phyloP scores from a whole-genome alignment of 2,113 vertebrate genomes.

The Chitala chitala region DNA sequence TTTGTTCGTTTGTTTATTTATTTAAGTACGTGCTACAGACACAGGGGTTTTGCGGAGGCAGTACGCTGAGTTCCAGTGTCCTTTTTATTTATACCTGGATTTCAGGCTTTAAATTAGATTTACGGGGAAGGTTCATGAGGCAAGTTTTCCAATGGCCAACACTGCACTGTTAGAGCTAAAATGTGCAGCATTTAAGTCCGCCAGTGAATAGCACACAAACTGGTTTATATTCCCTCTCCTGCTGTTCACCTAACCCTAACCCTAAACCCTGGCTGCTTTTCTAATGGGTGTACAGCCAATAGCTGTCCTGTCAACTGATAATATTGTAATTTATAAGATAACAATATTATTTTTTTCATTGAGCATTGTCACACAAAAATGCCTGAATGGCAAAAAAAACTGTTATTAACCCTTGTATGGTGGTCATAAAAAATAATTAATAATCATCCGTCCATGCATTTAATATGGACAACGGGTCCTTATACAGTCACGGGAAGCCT shows the following conservation, averaged over 20 bases:
- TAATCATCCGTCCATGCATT: too few species aligned
- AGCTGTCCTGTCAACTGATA: too few species aligned
- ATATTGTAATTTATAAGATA: too few species aligned
- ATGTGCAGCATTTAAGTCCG: background rate
- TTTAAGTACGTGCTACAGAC: background rate
- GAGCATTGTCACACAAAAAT: too few species aligned
- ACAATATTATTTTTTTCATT: too few species aligned
- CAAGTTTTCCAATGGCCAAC: background rate
- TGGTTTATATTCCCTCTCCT: background rate
- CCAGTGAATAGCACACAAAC: background rate
- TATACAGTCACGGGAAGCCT: too few species aligned
- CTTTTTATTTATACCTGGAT: background rate
- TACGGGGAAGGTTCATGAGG: background rate
- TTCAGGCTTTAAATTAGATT: conserved; percentile 3
- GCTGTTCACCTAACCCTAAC: background rate
- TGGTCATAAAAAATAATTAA: too few species aligned
- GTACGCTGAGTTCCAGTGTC: background rate
- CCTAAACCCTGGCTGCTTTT: background rate
- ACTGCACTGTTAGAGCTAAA: background rate
- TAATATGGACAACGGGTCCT: too few species aligned
- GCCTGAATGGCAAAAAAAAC: too few species aligned
- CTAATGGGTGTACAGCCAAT: background rate
- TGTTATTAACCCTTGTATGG: too few species aligned
- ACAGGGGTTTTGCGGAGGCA: background rate
- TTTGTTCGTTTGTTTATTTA: too few species aligned